phyloP scores from a whole-genome alignment of 2,113 vertebrate species.

The Myrmecophaga tridactyla region DNA sequence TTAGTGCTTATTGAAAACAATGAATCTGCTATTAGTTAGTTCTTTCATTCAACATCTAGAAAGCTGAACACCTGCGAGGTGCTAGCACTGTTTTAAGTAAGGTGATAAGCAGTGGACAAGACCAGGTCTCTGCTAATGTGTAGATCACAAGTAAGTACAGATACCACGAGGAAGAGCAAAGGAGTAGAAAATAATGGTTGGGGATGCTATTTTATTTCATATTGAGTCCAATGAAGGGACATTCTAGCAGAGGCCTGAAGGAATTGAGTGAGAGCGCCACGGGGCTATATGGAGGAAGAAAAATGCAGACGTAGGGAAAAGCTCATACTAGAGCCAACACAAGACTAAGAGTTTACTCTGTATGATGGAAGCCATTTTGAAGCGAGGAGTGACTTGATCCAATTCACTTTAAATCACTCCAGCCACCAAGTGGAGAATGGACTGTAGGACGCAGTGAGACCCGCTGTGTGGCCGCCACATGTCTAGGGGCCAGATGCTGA shows the following conservation, averaged over 20 bases:
- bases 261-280: no score
- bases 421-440: not conserved
- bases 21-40: not conserved
- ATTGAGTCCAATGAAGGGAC: not conserved
- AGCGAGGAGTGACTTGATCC: not conserved
- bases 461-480: not conserved
- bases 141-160: not conserved
- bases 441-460: not conserved
- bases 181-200: not conserved
- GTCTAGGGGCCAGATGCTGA: not conserved
- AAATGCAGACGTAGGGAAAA: not conserved
- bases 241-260: not conserved
- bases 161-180: fast-evolving
- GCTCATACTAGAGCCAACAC: no score
- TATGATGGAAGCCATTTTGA: not conserved
- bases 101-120: not conserved
- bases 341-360: not conserved
- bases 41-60: not conserved
- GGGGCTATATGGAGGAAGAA: not conserved
- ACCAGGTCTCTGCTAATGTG: not conserved
- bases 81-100: not conserved
- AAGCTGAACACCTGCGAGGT: not conserved
- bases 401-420: not conserved
- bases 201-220: fast-evolving
- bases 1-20: not conserved